phyloP scores from a whole-genome alignment of 2,113 vertebrate species.

The Todiramphus saurophagus region DNA sequence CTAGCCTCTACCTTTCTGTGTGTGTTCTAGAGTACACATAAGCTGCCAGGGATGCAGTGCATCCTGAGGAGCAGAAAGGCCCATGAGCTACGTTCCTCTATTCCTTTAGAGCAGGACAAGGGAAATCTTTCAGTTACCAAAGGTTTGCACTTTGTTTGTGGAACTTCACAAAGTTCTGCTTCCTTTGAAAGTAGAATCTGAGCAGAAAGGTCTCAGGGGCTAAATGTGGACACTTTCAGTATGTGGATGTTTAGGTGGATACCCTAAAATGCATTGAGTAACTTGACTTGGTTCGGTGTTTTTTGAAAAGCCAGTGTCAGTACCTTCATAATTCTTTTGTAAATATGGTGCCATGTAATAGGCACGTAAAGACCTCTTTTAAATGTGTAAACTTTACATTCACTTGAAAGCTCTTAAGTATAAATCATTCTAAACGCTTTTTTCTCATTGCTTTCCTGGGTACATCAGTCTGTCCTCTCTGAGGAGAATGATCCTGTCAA shows the following conservation, averaged over 20 bases:
- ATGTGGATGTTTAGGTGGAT: neutral
- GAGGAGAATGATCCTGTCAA: neutral
- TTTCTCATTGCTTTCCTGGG: neutral
- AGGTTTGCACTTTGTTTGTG: neutral
- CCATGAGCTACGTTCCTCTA: neutral
- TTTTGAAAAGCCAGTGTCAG: neutral
- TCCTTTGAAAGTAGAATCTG: neutral
- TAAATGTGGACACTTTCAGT: neutral
- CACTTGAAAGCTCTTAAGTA: neutral
- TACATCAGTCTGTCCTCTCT: neutral
- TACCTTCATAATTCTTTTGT: neutral
- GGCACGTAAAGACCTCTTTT: neutral
- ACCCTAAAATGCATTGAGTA: neutral
- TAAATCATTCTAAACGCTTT: neutral
- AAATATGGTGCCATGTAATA: neutral
- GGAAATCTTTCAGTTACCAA: neutral
- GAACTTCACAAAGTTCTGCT: neutral
- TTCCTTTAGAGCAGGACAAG: neutral
- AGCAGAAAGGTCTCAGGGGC: neutral
- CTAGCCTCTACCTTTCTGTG: fast-evolving
- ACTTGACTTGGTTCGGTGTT: neutral
- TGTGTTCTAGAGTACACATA: neutral
- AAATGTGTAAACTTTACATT: neutral
- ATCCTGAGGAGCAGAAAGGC: neutral
- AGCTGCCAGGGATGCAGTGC: neutral